These are phyloP conservation scores for Epinotia nisella DNA, from an alignment of 2,888 invertebrate species.

Conservation along the genomic window DNA sequence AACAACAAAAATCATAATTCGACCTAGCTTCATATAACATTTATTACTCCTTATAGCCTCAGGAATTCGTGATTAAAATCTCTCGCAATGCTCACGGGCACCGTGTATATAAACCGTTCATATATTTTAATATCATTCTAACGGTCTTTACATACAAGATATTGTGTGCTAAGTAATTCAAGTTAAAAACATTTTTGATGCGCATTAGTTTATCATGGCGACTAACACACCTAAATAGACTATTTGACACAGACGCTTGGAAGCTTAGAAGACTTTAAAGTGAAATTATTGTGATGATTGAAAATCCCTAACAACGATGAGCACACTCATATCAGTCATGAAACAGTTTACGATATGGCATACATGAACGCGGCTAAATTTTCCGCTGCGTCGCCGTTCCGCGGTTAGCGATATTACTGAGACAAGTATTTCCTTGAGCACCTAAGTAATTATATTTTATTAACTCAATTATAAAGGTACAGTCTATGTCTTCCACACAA, in stretches of 20 bases:
- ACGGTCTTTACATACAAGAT: neutral
- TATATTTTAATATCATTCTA: neutral
- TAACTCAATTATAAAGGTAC: too few relatives aligned
- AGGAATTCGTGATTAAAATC: too few relatives aligned
- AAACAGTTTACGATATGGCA: constrained; percentile 21
- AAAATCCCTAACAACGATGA: neutral
- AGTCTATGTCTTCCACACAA: too few relatives aligned
- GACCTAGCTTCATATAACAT: too few relatives aligned
- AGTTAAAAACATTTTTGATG: too few relatives aligned
- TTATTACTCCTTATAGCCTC: too few relatives aligned
- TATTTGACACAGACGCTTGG: neutral
- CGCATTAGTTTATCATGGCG: too few relatives aligned
- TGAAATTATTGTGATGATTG: neutral
- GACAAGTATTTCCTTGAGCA: neutral
- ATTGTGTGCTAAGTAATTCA: neutral
- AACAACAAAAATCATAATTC: too few relatives aligned
- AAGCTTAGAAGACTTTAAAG: neutral
- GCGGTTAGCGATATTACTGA: constrained; percentile 1
- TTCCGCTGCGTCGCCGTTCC: neutral
- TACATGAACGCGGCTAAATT: constrained; percentile 19
- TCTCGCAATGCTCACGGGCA: too few relatives aligned
- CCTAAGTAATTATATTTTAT: neutral
- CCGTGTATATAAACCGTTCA: neutral
- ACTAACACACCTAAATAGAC: too few relatives aligned
- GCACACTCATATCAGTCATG: constrained; percentile 20